Conservation (phyloP, 2,888 invertebrate genomes). For the Caenorhabditis virilis region DNA sequence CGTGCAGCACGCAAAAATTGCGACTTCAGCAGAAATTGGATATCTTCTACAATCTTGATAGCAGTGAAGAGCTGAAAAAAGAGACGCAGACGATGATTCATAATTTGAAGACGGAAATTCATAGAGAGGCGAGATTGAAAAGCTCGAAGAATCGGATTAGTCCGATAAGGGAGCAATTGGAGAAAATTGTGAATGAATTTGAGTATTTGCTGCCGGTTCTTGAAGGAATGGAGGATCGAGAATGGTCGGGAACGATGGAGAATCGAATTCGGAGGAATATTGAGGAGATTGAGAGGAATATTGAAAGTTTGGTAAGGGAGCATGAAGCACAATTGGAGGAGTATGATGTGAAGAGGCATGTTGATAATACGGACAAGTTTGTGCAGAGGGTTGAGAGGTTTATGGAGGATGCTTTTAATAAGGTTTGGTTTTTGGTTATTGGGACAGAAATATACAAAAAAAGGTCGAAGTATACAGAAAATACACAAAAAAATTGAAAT, state of each 20-base stretch:
- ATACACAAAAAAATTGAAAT: too few species aligned
- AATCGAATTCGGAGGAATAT: neutral
- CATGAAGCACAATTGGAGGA: slow-evolving; percentile 5
- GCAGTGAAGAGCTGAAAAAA: slow-evolving; percentile 8
- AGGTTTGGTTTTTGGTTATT: slow-evolving; percentile 2
- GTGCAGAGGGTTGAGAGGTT: slow-evolving; percentile 17
- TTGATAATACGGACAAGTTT: slow-evolving; percentile 13
- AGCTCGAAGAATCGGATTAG: slow-evolving; percentile 5
- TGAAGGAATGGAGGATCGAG: too few species aligned
- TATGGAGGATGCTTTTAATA: slow-evolving; percentile 13
- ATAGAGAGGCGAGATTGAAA: slow-evolving; percentile 6
- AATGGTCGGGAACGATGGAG: neutral
- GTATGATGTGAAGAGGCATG: slow-evolving; percentile 1
- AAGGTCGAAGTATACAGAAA: too few species aligned
- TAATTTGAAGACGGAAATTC: slow-evolving; percentile 5
- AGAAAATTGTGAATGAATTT: neutral
- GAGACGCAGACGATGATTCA: slow-evolving; percentile 4
- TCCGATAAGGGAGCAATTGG: slow-evolving; percentile 18
- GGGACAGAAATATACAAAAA: neutral
- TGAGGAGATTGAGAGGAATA: slow-evolving; percentile 5
- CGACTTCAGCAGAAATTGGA: slow-evolving; percentile 13
- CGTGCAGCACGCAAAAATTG: too few species aligned
- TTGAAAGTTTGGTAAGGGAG: neutral
- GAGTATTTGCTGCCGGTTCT: neutral
- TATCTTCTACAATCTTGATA: slow-evolving; percentile 7